These are phyloP conservation scores for Caloenas nicobarica DNA, from an alignment of 2,113 vertebrate species.

Conservation along the genomic window DNA sequence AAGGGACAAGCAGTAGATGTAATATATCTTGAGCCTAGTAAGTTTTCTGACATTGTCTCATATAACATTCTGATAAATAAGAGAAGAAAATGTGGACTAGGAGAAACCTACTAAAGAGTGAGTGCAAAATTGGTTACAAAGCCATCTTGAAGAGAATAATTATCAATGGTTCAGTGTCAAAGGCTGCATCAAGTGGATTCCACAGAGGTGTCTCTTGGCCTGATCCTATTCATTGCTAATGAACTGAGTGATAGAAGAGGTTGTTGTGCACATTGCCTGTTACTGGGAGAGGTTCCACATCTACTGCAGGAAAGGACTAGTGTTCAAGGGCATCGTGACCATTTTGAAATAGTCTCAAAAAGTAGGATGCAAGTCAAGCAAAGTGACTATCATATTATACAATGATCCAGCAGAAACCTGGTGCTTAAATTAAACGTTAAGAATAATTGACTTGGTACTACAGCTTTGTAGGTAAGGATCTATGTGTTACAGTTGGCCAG, in stretches of 20 bases:
- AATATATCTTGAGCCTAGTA: neutral
- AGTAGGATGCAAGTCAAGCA: neutral
- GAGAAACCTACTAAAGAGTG: neutral
- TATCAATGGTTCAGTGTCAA: neutral
- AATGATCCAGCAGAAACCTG: neutral
- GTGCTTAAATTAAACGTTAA: neutral
- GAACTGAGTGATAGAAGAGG: neutral
- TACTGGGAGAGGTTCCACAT: neutral
- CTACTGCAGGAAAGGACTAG: neutral
- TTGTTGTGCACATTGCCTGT: neutral
- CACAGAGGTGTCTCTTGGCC: neutral
- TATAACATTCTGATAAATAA: slow-evolving; percentile 20
- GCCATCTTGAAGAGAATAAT: neutral
- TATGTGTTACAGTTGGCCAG: neutral
- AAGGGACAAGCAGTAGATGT: neutral
- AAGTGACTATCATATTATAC: neutral
- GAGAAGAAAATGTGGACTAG: neutral
- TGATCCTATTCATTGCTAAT: neutral
- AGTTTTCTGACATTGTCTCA: neutral
- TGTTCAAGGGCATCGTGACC: neutral
- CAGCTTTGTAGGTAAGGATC: neutral
- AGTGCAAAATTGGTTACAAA: neutral
- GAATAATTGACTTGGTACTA: neutral
- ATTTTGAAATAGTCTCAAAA: neutral
- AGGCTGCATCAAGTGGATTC: neutral